A percentile compares a stretch with the other conserved stretches of the same genome.
These are phyloP conservation scores for Enteromius argenteus DNA, from an alignment of 2,797 vertebrate genomes.

Conservation along the genomic window DNA sequence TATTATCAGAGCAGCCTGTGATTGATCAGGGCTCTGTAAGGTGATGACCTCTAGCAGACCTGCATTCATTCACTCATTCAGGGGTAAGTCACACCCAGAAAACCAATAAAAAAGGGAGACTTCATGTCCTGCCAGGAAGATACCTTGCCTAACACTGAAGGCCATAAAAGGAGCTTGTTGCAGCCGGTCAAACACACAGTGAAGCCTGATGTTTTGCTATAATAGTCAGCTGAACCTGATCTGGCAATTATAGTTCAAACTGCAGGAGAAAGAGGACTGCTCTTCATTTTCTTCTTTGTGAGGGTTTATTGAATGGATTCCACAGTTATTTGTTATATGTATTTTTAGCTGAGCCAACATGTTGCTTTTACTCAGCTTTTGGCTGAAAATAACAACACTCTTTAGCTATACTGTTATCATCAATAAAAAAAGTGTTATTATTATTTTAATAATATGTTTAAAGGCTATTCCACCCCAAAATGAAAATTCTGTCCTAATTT, in stretches of 20 bases:
- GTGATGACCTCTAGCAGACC: constrained; percentile 35
- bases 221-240: constrained; percentile 31
- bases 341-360: constrained; percentile 4
- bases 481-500: background rate
- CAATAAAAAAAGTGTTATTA: background rate
- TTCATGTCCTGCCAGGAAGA: constrained; percentile 49
- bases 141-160: constrained; percentile 32
- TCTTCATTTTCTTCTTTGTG: constrained; percentile 14
- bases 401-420: background rate
- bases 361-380: background rate
- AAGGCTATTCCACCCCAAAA: background rate
- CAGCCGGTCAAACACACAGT: constrained; percentile 19
- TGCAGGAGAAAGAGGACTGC: background rate
- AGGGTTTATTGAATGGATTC: background rate
- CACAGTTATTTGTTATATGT: background rate
- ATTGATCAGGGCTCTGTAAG: constrained; percentile 31
- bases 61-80: constrained; percentile 40
- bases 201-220: constrained; percentile 17
- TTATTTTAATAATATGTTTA: background rate
- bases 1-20: constrained; percentile 17
- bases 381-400: background rate
- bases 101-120: constrained; percentile 57
- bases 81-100: constrained; percentile 29
- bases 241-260: constrained; percentile 30
- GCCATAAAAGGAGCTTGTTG: constrained; percentile 58